Conservation (phyloP, 2,113 vertebrate genomes). For the Alaudala cheleensis region DNA sequence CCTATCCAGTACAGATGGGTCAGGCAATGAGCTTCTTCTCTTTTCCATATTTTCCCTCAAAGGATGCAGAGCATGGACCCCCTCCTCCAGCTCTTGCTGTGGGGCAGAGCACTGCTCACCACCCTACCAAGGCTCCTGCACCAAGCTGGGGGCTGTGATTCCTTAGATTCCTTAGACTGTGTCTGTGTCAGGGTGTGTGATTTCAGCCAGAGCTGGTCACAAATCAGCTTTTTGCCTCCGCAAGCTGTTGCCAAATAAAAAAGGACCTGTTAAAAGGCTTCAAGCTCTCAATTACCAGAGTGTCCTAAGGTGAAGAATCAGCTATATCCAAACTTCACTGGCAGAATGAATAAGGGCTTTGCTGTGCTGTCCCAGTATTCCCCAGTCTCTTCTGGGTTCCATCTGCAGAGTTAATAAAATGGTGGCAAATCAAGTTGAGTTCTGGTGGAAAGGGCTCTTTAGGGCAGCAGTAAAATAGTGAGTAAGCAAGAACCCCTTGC, state of each 20-base stretch:
- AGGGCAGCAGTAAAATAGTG: slow-evolving; percentile 56
- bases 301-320: neutral
- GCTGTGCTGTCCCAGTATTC: slow-evolving; percentile 32
- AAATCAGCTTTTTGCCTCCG: neutral
- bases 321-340: neutral
- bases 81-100: neutral
- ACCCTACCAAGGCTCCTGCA: neutral
- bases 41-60: neutral
- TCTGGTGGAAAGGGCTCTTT: slow-evolving; percentile 61
- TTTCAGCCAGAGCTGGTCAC: neutral
- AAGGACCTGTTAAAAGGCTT: neutral
- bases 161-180: neutral
- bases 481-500: slow-evolving; percentile 64
- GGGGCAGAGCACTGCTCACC: neutral
- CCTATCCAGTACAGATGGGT: neutral
- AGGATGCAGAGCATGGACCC: neutral
- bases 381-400: slow-evolving; percentile 43
- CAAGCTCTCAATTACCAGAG: neutral
- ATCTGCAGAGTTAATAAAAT: slow-evolving; percentile 67
- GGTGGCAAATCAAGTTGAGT: slow-evolving; percentile 53
- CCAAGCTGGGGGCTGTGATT: neutral
- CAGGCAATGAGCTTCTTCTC: neutral
- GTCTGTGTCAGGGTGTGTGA: neutral
- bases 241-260: neutral
- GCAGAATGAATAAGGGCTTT: neutral